Base-by-base conservation (phyloP, 2,888 invertebrate genomes). In the Uloborus plumipes region DNA sequence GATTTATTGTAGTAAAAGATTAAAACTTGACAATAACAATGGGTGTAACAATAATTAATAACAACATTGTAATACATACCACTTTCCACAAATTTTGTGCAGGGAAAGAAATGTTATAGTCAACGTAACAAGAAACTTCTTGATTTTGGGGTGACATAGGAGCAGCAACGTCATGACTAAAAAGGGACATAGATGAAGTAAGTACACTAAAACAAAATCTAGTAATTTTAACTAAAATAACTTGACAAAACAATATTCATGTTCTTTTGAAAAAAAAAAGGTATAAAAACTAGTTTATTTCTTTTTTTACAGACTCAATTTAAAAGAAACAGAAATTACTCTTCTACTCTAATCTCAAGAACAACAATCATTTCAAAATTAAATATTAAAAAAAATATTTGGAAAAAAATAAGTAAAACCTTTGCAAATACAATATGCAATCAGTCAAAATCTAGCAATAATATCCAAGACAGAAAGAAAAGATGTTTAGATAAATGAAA, bases 41-140 rank as follows among this genome's bases (percentile, higher is more conserved):
- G 2, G 6, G n/a, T n/a, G n/a, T n/a, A n/a, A n/a, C n/a, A 53
- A 53, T 53, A 53, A 15, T 3, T 55, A 55, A 55, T n/a, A 22
- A 22, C 13, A 62, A 62, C 11, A 14, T 14, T 18, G 64, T 2
- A 55, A 49, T 49, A 86, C 88, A 85, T 85, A 89, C 95, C 14
- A 98, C 94, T 85, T 92, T 92, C 98, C 98, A 98, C 13, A 95
- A 89, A 89, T 96, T 95, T 89, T 98, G 97, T 2, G 96, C 94
- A 6, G 94, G 91, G 97, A 98, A 97, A 16, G 97, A 96, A 18
- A 98, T 94, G 88, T 98, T 97, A 89, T 98, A 97, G 90, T 98
- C 97, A 86, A 98, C 95, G 89, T 98, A 98, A 89, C 98, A 98
- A 11, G 96, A 94, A 0, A 98, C 95, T 90, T 98, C 97, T 91